Evolutionary conservation across 2,113 vertebrate genomes (phyloP), one percentile per base, ranked within the genome.

Genomic region (Sorex fumeus): DNA sequence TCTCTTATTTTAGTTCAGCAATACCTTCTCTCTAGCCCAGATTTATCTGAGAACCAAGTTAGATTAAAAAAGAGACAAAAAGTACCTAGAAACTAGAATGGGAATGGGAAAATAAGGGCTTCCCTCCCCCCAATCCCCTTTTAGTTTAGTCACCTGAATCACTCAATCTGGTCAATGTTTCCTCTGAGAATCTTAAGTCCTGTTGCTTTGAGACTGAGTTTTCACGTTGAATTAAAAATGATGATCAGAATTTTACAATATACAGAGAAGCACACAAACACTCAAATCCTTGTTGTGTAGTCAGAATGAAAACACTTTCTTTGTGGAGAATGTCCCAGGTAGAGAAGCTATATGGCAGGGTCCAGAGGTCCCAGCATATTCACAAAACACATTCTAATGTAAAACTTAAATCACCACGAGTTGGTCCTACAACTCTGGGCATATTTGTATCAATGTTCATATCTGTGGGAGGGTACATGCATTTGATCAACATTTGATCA

Each of bases 141-240:
- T 70, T 18, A 57, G n/a, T 34, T 36, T n/a, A 16, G 80, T 16
- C 64, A 34, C 11, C 40, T 64, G 13, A 80, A 72, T 74, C 30
- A 27, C 57, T 19, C 75, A 60, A 70, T 47, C 34, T 27, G 13
- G 6, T 76, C 10, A 30, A 23, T 13, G 6, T 34, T 70, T 47
- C 0, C 62, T 90, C 66, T 43, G 71, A 43, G 13, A 28, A 36
- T 45, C 0, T 34, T 43, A 83, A 57, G 30, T n/a, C 32, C 27
- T 64, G 32, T 34, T n/a, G 25, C 19, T 19, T 2, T 5, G 72
- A 64, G 25, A 89, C n/a, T 77, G 78, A 40, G 25, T 78, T 90
- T 86, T 91, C 50, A 40, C 18, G 1, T 64, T 53, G 53, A n/a
- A 67, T 79, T 76, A 30, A 93, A 90, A 79, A 75, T 43, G 53